Percentiles rank a stretch among this genome's conserved stretches.
These are phyloP conservation scores for Asarcornis scutulata DNA, from an alignment of 2,113 vertebrate species.

Conservation along the genomic window DNA sequence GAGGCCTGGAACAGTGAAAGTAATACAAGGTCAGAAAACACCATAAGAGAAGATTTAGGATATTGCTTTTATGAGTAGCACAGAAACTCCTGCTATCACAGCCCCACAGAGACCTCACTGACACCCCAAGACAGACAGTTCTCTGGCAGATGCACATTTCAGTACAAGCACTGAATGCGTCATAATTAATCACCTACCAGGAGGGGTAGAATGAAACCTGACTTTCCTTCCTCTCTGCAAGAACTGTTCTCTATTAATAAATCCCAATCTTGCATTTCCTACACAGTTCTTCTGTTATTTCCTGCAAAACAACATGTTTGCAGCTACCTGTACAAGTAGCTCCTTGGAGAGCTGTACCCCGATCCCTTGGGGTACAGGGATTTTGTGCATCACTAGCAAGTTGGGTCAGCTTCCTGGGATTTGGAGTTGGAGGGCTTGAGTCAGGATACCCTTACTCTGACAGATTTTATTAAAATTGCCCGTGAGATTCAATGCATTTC, in stretches of 20 bases:
- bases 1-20: not conserved
- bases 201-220: not conserved
- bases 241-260: not conserved
- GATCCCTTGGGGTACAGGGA: not conserved
- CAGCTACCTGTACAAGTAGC: not conserved
- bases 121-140: not conserved
- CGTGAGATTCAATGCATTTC: accelerated
- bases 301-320: not conserved
- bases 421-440: not conserved
- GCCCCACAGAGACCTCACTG: not conserved
- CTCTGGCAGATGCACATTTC: not conserved
- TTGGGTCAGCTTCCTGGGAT: not conserved
- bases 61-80: not conserved
- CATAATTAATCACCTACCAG: not conserved
- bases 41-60: not conserved
- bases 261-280: accelerated
- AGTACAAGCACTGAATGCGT: not conserved
- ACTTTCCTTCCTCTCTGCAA: not conserved
- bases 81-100: not conserved
- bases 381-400: not conserved
- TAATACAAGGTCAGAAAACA: not conserved
- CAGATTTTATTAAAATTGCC: not conserved
- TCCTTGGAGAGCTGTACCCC: too few species aligned
- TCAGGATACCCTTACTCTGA: not conserved
- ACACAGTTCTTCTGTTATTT: not conserved